Evolutionary conservation across 2,888 invertebrate genomes (phyloP).

Genomic region (Sericinus montela): DNA sequence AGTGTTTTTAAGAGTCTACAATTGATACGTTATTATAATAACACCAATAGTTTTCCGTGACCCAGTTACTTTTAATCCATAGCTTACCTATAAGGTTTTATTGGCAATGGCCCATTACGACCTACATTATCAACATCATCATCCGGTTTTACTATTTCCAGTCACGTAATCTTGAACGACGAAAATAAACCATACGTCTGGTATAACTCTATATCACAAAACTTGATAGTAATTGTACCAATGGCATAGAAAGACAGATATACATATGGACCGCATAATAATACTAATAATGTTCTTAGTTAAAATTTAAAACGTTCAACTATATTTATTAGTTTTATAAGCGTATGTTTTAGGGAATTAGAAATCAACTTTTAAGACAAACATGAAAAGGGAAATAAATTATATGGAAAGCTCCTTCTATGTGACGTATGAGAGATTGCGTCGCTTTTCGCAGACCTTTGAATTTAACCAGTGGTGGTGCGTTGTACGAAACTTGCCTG

Average conservation of each 20-base stretch:
- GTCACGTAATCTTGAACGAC: constrained; percentile 76
- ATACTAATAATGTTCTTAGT: constrained; percentile 35
- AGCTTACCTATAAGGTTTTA: constrained; percentile 79
- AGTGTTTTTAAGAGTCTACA: constrained; percentile 38
- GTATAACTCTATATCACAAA: constrained; percentile 34
- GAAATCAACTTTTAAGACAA: constrained; percentile 70
- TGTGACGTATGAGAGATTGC: constrained; percentile 75
- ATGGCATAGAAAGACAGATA: constrained; percentile 42
- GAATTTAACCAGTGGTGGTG: constrained; percentile 76
- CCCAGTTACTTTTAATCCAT: constrained; percentile 76
- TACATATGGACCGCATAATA: constrained; percentile 44
- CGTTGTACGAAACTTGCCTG: constrained; percentile 69
- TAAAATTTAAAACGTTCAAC: constrained; percentile 50
- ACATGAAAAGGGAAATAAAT: constrained; percentile 76
- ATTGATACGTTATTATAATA: constrained; percentile 62
- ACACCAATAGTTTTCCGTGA: constrained; percentile 69
- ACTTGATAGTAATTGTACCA: constrained; percentile 49
- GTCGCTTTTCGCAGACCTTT: constrained; percentile 75
- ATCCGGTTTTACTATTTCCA: constrained; percentile 79
- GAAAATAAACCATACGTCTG: constrained; percentile 66
- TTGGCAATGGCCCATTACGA: constrained; percentile 77
- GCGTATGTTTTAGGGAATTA: constrained; percentile 29
- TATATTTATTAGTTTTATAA: constrained; percentile 35
- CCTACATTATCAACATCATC: constrained; percentile 79
- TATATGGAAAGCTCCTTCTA: constrained; percentile 71